phyloP scores from a whole-genome alignment of 2,888 invertebrate genomes.

The Drosophila nigricruria region DNA sequence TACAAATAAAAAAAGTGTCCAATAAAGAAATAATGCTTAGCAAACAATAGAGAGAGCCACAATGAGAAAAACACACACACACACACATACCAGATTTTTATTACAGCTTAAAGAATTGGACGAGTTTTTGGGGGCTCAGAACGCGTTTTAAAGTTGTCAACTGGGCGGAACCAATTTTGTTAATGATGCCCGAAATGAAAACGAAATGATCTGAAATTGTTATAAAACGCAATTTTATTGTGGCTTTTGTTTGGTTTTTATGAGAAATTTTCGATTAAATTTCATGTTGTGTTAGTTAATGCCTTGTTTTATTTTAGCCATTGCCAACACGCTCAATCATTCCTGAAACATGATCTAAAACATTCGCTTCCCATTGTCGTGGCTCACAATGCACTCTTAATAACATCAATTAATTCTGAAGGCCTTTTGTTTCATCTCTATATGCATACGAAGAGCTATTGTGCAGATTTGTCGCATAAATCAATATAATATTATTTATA shows the following conservation, averaged over 20 bases:
- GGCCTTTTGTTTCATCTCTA: conserved; percentile 37
- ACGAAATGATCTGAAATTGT: conserved; percentile 73
- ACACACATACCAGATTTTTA: conserved; percentile 44
- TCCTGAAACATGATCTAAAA: conserved; percentile 65
- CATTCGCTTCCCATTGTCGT: conserved; percentile 47
- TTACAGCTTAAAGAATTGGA: conserved; percentile 59
- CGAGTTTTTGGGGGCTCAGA: conserved; percentile 45
- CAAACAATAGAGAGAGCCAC: conserved; percentile 25
- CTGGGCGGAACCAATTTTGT: conserved; percentile 76
- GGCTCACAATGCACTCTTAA: conserved; percentile 70
- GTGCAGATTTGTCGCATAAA: conserved; percentile 71
- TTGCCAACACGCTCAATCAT: background rate
- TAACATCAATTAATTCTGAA: conserved; percentile 74
- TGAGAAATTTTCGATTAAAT: conserved; percentile 46
- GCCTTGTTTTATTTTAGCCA: conserved; percentile 12
- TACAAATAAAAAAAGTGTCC: conserved; percentile 52
- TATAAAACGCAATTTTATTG: conserved; percentile 72
- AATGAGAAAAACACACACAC: conserved; percentile 21
- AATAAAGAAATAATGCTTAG: conserved; percentile 49
- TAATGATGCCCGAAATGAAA: conserved; percentile 73
- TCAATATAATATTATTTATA: conserved; percentile 67
- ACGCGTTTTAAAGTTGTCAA: conserved; percentile 72
- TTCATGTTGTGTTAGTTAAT: conserved; percentile 14
- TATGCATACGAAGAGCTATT: conserved; percentile 47
- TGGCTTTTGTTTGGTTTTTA: conserved; percentile 32